Conservation (phyloP, 2,888 invertebrate genomes). For the Rhogogaster chlorosoma region DNA sequence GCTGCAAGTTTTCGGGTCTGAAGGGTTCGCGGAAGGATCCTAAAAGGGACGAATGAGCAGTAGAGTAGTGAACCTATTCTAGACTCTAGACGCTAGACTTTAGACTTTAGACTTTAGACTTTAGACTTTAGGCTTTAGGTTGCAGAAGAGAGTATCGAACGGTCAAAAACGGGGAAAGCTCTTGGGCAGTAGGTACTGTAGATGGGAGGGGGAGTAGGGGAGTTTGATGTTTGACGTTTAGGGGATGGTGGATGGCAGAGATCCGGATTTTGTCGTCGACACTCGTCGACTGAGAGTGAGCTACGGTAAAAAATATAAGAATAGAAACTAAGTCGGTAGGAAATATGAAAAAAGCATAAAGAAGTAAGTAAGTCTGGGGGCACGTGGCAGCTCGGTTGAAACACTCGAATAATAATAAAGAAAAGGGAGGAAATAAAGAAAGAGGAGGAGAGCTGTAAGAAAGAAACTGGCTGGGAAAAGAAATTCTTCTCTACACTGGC, state of each 20-base stretch:
- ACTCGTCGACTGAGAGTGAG: conserved; percentile 13
- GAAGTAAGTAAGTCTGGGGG: background rate
- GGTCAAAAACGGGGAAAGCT: conserved; percentile 19
- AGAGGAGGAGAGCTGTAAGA: background rate
- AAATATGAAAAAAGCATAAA: conserved; percentile 10
- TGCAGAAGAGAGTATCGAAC: conserved; percentile 6
- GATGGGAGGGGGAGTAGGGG: background rate
- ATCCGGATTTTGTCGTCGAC: background rate
- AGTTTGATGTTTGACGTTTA: background rate
- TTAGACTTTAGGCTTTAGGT: background rate
- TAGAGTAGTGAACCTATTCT: background rate
- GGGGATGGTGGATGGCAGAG: background rate
- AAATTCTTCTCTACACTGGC: conserved; percentile 2
- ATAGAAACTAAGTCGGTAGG: conserved; percentile 26
- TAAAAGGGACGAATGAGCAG: background rate
- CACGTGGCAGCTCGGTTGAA: conserved; percentile 42
- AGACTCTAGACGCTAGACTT: background rate
- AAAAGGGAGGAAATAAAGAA: conserved; percentile 16
- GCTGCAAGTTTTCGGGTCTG: conserved; percentile 8
- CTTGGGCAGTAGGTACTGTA: background rate
- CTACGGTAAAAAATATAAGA: conserved; percentile 43
- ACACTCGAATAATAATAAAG: conserved; percentile 36
- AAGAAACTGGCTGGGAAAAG: background rate
- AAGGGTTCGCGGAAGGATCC: conserved; percentile 3
- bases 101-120: background rate